Base-by-base conservation (phyloP, 2,113 vertebrate genomes). In the Lepus americanus region DNA sequence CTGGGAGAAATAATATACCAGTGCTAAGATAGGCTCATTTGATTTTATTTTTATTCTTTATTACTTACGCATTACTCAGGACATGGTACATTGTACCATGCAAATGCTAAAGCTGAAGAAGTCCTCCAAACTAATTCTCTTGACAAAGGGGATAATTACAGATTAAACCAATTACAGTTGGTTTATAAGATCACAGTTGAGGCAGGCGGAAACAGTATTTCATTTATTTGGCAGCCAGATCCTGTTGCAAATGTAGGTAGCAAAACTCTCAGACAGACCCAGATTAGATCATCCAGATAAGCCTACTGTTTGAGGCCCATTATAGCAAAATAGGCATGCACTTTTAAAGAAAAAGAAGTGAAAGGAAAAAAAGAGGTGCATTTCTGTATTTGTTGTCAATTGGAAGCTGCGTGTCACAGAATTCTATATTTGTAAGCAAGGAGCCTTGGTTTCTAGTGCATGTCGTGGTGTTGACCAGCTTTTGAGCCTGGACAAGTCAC, bases 61-160 rank as follows among this genome's bases (percentile, higher is more conserved):
- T 81, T 78, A 87, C 49, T 55, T 69, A 7, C 3, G 11, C 69
- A 59, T 77, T 76, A 39, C 67, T 91, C 20, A 10, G 72, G 82
- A 89, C 51, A 49, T 13, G 61, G 79, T 51, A 73, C 36, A 74
- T 16, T 29, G 1, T 61, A 70, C 53, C 55, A 29, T 23, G 55
- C 72, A 94, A 84, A 88, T 39, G 16, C 53, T 74, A 66, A 95
- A 51, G 49, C 44, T 81, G 82, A 87, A 94, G 72, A 90, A 67
- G 79, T 74, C 55, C 63, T 83, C 39, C 79, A 55, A 77, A 94
- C n/a, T 63, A 92, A 91, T 92, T 87, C n/a, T 95, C 82, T 96
- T 77, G 36, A 95, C 74, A 89, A 93, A 89, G 23, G 61, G 64
- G 29, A 89, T 89, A 95, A 96, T 96, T 93, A 66, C 29, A 81